Conservation (phyloP, 2,113 vertebrate genomes). For the Narcine bancroftii region DNA sequence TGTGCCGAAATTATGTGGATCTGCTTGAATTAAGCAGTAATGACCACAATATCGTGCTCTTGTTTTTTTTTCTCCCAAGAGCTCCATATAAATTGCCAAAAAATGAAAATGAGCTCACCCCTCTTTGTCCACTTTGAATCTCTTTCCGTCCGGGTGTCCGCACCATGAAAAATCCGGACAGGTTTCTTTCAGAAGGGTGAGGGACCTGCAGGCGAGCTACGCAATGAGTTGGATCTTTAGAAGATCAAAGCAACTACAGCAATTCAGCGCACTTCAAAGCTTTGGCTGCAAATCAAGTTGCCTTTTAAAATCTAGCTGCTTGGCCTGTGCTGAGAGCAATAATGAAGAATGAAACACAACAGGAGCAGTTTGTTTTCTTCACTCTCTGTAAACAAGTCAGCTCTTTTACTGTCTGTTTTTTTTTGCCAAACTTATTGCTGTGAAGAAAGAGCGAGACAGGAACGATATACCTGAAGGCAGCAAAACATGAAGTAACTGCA, state of each 20-base stretch:
- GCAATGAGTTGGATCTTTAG: conserved; percentile 50
- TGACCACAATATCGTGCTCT: neutral
- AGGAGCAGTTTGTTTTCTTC: conserved; percentile 2
- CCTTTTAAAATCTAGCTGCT: conserved; percentile 50
- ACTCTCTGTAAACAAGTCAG: neutral
- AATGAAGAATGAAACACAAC: neutral
- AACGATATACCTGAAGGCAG: neutral
- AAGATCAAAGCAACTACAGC: conserved; percentile 54
- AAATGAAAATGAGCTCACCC: conserved; percentile 18
- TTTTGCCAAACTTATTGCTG: neutral
- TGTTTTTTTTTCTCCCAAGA: neutral
- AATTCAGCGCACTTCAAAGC: conserved; percentile 62
- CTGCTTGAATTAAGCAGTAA: conserved; percentile 11
- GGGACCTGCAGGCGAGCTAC: neutral
- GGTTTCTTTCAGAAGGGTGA: neutral
- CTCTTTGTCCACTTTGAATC: neutral
- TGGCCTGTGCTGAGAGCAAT: neutral
- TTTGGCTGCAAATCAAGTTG: conserved; percentile 51
- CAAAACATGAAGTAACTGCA: neutral
- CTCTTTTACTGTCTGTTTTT: neutral
- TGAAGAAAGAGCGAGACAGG: neutral
- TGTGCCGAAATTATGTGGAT: neutral
- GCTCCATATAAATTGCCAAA: neutral
- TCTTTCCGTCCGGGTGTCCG: conserved; percentile 7
- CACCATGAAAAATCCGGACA: neutral